phyloP scores from a whole-genome alignment of 2,797 vertebrate species.

The Channa striata region DNA sequence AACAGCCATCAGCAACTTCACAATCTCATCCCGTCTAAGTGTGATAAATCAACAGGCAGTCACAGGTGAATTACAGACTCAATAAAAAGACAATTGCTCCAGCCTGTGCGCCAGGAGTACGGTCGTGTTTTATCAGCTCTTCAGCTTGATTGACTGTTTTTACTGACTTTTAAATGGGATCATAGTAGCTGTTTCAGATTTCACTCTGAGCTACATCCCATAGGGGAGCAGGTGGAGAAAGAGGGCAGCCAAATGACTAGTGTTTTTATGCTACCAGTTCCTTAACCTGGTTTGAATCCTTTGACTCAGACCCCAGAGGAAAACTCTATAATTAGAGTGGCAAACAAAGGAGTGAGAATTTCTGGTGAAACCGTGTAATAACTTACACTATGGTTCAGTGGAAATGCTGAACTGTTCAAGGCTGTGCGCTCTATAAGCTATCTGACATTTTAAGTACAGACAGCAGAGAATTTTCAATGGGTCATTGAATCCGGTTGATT shows the following conservation, averaged over 20 bases:
- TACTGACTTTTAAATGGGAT: conserved; percentile 78
- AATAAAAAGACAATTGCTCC: conserved; percentile 67
- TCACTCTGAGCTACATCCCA: conserved; percentile 43
- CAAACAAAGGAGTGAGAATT: conserved; percentile 26
- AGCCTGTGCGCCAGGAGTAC: conserved; percentile 66
- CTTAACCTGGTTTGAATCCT: conserved; percentile 64
- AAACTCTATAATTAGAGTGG: conserved; percentile 6
- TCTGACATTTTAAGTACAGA: conserved; percentile 73
- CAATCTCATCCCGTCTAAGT: conserved; percentile 29
- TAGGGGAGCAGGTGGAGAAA: conserved; percentile 72
- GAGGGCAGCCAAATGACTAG: conserved; percentile 53
- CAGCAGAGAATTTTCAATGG: conserved; percentile 50
- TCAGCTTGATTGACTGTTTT: conserved; percentile 75
- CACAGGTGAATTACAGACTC: conserved; percentile 75
- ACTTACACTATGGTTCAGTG: conserved; percentile 21
- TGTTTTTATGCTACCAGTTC: conserved; percentile 57
- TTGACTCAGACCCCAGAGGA: conserved; percentile 29
- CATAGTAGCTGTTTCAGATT: conserved; percentile 71
- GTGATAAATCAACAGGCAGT: conserved; percentile 70
- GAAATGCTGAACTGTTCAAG: conserved; percentile 38
- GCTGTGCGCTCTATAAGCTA: conserved; percentile 39
- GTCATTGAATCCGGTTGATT: conserved; percentile 68
- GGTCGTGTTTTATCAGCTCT: conserved; percentile 68
- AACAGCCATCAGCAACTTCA: conserved; percentile 39
- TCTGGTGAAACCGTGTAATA: conserved; percentile 58